Evolutionary conservation across 30 jellyfish, hydroid and myxozoan species (phyloP).

Genomic region (Pelagia noctiluca): DNA sequence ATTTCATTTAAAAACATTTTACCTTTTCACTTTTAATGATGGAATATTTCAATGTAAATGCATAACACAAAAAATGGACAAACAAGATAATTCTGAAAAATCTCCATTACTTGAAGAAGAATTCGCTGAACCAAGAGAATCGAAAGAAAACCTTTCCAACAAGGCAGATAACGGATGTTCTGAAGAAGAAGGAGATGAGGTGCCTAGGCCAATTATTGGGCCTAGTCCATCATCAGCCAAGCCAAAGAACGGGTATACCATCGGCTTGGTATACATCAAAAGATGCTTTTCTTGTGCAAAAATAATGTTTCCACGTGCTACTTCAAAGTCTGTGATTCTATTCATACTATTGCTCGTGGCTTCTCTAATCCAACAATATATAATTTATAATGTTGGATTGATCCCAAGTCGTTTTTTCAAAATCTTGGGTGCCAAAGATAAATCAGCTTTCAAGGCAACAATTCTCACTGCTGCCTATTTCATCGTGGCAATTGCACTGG

Average conservation of each 20-base stretch:
- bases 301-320: constrained; percentile 47
- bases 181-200: constrained; percentile 1
- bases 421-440: constrained; percentile 83
- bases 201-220: background rate
- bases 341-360: constrained; percentile 69
- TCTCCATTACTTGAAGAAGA: background rate
- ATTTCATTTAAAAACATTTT: too few species aligned
- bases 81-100: too few species aligned
- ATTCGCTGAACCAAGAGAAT: background rate
- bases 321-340: constrained; percentile 63
- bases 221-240: background rate
- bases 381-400: constrained; percentile 86
- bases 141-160: too few species aligned
- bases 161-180: too few species aligned
- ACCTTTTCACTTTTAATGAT: too few species aligned
- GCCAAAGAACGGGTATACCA: constrained; percentile 28
- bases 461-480: constrained; percentile 57
- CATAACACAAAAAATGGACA: too few species aligned
- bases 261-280: constrained; percentile 48
- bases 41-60: too few species aligned
- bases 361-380: constrained; percentile 79
- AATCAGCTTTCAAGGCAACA: constrained; percentile 57
- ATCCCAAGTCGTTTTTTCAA: constrained; percentile 84
- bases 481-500: constrained; percentile 75
- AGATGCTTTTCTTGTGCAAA: constrained; percentile 37